Percentiles rank a stretch among this genome's conserved stretches.
Evolutionary conservation across 2,888 invertebrate species (phyloP).

Genomic region (Pandemis cinnamomeana): DNA sequence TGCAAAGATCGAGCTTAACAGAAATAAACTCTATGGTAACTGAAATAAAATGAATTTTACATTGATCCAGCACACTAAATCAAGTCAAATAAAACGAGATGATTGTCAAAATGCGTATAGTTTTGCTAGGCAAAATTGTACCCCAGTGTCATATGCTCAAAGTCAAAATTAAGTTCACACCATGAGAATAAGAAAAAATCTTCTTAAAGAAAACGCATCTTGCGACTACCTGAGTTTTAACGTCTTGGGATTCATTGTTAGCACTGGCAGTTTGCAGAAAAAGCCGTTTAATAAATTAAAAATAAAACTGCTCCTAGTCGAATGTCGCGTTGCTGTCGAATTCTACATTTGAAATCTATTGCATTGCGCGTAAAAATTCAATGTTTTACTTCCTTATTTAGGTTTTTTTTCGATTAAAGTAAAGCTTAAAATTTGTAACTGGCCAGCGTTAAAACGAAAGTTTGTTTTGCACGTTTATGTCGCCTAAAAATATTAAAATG

Average conservation of each 20-base stretch:
- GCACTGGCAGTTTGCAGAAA: conserved; percentile 30
- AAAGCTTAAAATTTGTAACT: background rate
- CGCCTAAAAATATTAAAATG: no score
- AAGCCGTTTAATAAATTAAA: background rate
- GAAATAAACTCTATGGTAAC: conserved; percentile 49
- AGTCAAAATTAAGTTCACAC: conserved; percentile 40
- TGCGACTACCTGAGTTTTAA: conserved; percentile 72
- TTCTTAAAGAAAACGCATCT: conserved; percentile 75
- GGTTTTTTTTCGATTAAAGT: no score
- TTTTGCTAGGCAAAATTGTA: conserved; percentile 43
- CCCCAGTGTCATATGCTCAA: conserved; percentile 41
- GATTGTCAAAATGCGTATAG: conserved; percentile 34
- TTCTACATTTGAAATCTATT: background rate
- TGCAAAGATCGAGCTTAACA: conserved; percentile 46
- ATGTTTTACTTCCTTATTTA: no score
- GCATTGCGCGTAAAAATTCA: no score
- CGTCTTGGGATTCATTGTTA: conserved; percentile 49
- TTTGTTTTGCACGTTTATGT: no score
- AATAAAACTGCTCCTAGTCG: background rate
- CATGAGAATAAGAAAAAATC: conserved; percentile 54
- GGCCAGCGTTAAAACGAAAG: background rate
- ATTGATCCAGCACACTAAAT: background rate
- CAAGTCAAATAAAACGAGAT: conserved; percentile 11
- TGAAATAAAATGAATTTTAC: conserved; percentile 32
- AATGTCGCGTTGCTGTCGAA: conserved; percentile 10